These are phyloP conservation scores for Pachyseris speciosa DNA, from an alignment of 64 coral and sea anemone species.

Conservation along the genomic window DNA sequence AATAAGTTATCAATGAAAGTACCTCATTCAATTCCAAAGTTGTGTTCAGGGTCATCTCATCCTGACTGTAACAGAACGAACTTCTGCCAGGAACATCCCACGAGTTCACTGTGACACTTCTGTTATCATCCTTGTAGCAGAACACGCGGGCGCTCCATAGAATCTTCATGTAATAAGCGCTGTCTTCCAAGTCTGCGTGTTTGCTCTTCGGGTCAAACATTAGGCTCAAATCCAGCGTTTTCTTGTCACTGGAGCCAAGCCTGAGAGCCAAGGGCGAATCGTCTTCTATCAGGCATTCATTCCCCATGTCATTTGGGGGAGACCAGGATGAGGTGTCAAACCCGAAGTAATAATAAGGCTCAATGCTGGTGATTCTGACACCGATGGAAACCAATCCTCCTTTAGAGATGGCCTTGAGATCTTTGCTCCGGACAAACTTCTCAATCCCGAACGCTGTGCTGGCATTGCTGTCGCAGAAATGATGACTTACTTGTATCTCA, in stretches of 20 bases:
- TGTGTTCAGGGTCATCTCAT: slow-evolving; percentile 74
- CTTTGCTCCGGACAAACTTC: slow-evolving; percentile 84
- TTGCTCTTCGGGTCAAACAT: slow-evolving; percentile 75
- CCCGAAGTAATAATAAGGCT: slow-evolving; percentile 94
- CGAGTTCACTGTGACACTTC: slow-evolving; percentile 66
- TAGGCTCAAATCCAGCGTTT: slow-evolving; percentile 83
- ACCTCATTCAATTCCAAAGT: slow-evolving; percentile 83
- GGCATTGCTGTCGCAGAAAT: slow-evolving; percentile 82
- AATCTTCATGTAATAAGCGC: slow-evolving; percentile 94
- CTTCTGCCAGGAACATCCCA: slow-evolving; percentile 84
- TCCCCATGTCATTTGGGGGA: slow-evolving; percentile 65
- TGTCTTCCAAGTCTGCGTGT: slow-evolving; percentile 84
- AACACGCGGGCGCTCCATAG: slow-evolving; percentile 86
- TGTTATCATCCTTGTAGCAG: slow-evolving; percentile 81
- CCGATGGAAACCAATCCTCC: slow-evolving; percentile 85
- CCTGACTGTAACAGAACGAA: slow-evolving; percentile 91
- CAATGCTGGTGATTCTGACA: slow-evolving; percentile 77
- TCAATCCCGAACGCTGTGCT: slow-evolving; percentile 92
- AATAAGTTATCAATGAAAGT: not conserved
- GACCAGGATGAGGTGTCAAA: slow-evolving; percentile 80
- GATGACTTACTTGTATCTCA: slow-evolving; percentile 70
- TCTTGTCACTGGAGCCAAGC: slow-evolving; percentile 23
- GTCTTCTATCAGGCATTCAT: slow-evolving; percentile 50
- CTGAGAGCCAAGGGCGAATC: slow-evolving; percentile 70
- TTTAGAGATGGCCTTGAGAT: slow-evolving; percentile 90